phyloP scores from a whole-genome alignment of 2,113 vertebrate genomes.

The Xiphophorus couchianus region DNA sequence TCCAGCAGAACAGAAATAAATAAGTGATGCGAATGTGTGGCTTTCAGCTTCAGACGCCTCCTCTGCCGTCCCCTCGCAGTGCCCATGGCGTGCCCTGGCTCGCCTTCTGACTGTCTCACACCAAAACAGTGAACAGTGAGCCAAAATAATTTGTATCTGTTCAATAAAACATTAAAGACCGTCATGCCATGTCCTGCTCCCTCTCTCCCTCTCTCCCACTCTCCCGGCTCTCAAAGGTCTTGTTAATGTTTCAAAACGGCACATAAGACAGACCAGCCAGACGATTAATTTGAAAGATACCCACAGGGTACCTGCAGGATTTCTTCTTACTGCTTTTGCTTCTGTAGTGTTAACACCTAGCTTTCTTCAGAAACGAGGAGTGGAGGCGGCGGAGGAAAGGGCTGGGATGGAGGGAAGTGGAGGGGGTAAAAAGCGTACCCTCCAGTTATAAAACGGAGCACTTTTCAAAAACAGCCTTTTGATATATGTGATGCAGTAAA shows the following conservation, averaged over 20 bases:
- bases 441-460: slow-evolving; percentile 77
- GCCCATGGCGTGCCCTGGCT: slow-evolving; percentile 76
- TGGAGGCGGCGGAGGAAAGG: slow-evolving; percentile 59
- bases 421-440: slow-evolving; percentile 72
- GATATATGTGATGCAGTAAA: slow-evolving; percentile 77
- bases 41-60: slow-evolving; percentile 52
- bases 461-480: slow-evolving; percentile 81
- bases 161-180: slow-evolving; percentile 85
- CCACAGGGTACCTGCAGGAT: slow-evolving; percentile 85
- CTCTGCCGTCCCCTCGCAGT: slow-evolving; percentile 62
- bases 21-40: slow-evolving; percentile 56
- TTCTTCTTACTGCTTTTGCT: slow-evolving; percentile 73
- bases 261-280: slow-evolving; percentile 84
- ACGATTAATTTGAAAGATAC: slow-evolving; percentile 85
- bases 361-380: slow-evolving; percentile 72
- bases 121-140: slow-evolving; percentile 75
- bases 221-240: slow-evolving; percentile 81
- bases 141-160: slow-evolving; percentile 87
- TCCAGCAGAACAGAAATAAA: slow-evolving; percentile 45
- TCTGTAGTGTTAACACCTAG: slow-evolving; percentile 83
- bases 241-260: slow-evolving; percentile 86
- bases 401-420: slow-evolving; percentile 26
- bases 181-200: slow-evolving; percentile 75
- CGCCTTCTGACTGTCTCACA: slow-evolving; percentile 72
- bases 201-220: slow-evolving; percentile 43